phyloP scores from a whole-genome alignment of 2,797 vertebrate species.

The Labroides dimidiatus region DNA sequence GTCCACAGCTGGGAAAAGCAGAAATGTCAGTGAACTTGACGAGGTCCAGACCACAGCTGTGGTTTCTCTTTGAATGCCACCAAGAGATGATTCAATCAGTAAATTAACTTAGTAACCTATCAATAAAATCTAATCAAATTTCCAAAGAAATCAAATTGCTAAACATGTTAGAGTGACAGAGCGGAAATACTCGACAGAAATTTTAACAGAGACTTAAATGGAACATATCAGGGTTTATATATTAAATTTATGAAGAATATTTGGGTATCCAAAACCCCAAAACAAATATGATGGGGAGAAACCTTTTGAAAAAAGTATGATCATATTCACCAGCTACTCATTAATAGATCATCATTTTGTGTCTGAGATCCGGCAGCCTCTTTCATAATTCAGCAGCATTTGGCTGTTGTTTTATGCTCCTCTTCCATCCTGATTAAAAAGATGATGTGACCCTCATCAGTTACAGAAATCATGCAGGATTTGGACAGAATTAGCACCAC shows the following conservation, averaged over 20 bases:
- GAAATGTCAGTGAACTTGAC: slow-evolving; percentile 17
- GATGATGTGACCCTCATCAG: not conserved
- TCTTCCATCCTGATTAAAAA: not conserved
- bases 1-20: not conserved
- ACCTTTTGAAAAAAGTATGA: not conserved
- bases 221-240: too few species aligned
- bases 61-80: not conserved
- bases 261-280: too few species aligned
- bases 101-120: slow-evolving; percentile 8
- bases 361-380: too few species aligned
- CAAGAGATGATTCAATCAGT: slow-evolving; percentile 24
- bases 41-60: slow-evolving; percentile 7
- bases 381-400: not conserved
- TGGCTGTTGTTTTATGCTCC: not conserved
- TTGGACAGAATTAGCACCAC: not conserved
- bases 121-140: slow-evolving; percentile 12
- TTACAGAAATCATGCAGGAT: not conserved
- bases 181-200: not conserved
- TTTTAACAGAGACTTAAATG: too few species aligned
- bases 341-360: not conserved
- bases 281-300: too few species aligned
- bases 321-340: not conserved
- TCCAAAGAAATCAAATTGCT: not conserved
- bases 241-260: too few species aligned
- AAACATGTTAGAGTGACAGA: not conserved